Conservation (phyloP, 2,797 vertebrate species). For the Gymnopithys bicolor region DNA sequence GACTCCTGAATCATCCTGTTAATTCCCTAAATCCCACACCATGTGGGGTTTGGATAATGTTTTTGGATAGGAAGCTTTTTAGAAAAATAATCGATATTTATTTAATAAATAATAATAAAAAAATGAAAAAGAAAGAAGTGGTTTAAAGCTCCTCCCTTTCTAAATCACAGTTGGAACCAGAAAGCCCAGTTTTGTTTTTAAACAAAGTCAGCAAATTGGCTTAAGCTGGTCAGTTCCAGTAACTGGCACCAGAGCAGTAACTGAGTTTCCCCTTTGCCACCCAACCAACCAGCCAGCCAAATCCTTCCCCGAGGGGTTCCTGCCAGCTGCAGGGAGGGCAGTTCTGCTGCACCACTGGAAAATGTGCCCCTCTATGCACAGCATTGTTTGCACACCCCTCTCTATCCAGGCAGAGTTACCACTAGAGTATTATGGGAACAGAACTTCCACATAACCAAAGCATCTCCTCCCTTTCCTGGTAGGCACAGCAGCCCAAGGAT, state of each 20-base stretch:
- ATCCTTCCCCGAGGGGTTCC: conserved; percentile 47
- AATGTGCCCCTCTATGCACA: neutral
- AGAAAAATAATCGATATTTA: neutral
- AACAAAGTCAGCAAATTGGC: conserved; percentile 56
- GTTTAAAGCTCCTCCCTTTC: conserved; percentile 9
- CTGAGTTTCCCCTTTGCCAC: conserved; percentile 13
- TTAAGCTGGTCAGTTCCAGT: conserved; percentile 41
- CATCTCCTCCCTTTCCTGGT: neutral
- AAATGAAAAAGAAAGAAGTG: accelerated
- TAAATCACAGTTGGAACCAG: conserved; percentile 16
- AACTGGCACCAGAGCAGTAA: conserved; percentile 49
- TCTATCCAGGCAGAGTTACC: neutral
- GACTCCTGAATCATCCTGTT: conserved; percentile 43
- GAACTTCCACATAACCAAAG: neutral
- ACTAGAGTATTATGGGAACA: neutral
- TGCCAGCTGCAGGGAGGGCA: neutral
- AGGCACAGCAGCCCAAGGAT: neutral
- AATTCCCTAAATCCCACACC: conserved; percentile 28
- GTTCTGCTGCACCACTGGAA: neutral
- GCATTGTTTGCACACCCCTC: neutral
- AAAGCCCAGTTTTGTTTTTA: conserved; percentile 42
- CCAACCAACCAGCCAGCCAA: conserved; percentile 48
- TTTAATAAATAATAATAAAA: neutral
- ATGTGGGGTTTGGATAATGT: neutral
- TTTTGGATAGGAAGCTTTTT: neutral